Conservation (phyloP, 92 coral and sea anemone species). For the Parazoanthus darwini region DNA sequence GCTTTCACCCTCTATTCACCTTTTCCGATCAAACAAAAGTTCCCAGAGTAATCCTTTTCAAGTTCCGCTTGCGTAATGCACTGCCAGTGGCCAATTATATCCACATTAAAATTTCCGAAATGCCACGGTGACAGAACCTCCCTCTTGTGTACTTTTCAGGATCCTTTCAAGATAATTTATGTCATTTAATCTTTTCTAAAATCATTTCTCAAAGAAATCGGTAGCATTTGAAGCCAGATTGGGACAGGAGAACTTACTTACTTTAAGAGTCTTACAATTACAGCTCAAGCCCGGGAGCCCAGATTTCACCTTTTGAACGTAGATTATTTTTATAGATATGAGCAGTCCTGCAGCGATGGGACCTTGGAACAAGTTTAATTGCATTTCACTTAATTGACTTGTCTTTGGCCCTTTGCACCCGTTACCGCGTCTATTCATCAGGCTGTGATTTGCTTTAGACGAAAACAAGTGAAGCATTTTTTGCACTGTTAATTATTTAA, state of each 20-base stretch:
- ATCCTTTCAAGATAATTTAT: neutral
- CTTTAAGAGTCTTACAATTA: neutral
- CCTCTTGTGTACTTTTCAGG: neutral
- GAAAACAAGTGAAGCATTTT: neutral
- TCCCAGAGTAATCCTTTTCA: neutral
- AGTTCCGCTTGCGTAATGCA: neutral
- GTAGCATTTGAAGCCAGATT: neutral
- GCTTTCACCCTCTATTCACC: neutral
- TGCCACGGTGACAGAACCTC: slow-evolving; percentile 16
- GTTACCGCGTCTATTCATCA: neutral
- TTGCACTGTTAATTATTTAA: neutral
- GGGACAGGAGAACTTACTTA: neutral
- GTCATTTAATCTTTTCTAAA: neutral
- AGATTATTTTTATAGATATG: neutral
- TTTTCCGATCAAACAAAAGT: neutral
- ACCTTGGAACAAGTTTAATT: neutral
- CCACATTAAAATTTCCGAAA: slow-evolving; percentile 38
- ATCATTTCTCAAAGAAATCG: neutral
- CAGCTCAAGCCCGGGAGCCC: neutral
- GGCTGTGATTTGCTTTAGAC: neutral
- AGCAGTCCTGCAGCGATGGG: neutral
- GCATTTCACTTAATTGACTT: neutral
- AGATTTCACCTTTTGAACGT: neutral
- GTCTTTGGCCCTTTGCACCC: neutral
- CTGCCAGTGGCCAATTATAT: slow-evolving; percentile 15